These are phyloP conservation scores for Venustaconcha ellipsiformis DNA, from an alignment of 1,140 invertebrate genomes.

Conservation along the genomic window DNA sequence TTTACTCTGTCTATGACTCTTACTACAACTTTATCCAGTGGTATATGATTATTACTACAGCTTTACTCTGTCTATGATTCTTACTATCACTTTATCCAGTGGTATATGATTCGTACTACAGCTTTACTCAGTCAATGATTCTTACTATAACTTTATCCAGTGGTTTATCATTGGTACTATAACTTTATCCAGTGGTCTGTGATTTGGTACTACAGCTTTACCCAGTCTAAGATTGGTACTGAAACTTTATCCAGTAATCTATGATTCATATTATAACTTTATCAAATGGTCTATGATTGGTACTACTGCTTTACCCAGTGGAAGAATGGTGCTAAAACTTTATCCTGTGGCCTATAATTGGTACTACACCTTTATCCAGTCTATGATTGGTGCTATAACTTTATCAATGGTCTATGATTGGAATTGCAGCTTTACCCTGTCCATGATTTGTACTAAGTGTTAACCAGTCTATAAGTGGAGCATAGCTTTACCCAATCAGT, in stretches of 20 bases:
- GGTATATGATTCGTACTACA: background rate
- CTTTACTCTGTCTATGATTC: background rate
- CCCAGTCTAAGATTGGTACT: too few species aligned
- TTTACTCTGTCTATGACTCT: background rate
- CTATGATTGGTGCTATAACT: background rate
- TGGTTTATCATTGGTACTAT: background rate
- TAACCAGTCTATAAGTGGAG: background rate
- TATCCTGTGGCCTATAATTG: background rate
- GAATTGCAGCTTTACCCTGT: background rate
- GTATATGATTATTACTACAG: background rate
- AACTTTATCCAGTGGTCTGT: constrained; percentile 29
- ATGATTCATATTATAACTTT: background rate
- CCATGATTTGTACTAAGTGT: background rate
- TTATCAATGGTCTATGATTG: constrained; percentile 37
- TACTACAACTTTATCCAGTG: constrained; percentile 32
- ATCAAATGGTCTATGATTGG: background rate
- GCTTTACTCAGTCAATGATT: background rate
- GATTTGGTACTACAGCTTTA: background rate
- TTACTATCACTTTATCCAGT: background rate
- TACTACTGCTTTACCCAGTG: background rate
- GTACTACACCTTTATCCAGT: background rate
- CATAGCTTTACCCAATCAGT: background rate
- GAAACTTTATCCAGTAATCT: too few species aligned
- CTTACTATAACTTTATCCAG: background rate
- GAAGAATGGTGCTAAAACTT: background rate